Percentiles rank a stretch among this genome's conserved stretches.
phyloP scores from a whole-genome alignment of 2,888 invertebrate species.

The Acronicta aceris region DNA sequence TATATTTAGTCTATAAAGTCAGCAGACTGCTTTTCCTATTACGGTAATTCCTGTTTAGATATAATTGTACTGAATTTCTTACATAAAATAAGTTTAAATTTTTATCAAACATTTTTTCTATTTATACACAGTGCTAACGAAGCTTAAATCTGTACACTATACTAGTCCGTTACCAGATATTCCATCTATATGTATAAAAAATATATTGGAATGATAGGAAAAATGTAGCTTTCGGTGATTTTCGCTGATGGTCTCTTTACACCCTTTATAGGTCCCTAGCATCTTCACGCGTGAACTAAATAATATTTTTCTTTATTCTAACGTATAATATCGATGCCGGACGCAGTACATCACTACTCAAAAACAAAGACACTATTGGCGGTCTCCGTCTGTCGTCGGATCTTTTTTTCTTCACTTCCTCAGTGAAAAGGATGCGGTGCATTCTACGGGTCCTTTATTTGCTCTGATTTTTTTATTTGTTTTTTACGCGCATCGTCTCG shows the following conservation, averaged over 20 bases:
- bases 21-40: constrained; percentile 26
- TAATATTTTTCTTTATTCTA: constrained; percentile 15
- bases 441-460: constrained; percentile 77
- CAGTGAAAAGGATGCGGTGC: constrained; percentile 78
- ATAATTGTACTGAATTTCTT: constrained; percentile 7
- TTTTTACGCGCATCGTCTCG: constrained; percentile 41
- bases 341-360: constrained; percentile 65
- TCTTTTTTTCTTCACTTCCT: constrained; percentile 77
- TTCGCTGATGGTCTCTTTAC: neutral
- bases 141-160: too few species aligned
- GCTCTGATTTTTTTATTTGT: constrained; percentile 63
- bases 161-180: too few species aligned
- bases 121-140: too few species aligned
- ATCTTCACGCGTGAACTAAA: constrained; percentile 14
- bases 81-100: constrained; percentile 5
- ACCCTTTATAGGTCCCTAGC: neutral
- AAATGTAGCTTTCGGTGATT: too few species aligned
- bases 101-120: too few species aligned
- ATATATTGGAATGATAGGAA: too few species aligned
- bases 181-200: too few species aligned
- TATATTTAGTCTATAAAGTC: constrained; percentile 36
- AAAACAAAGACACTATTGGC: constrained; percentile 80
- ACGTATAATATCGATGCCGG: constrained; percentile 48
- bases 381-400: constrained; percentile 75
- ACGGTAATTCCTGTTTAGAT: constrained; percentile 28